Evolutionary conservation across 2,888 invertebrate species (phyloP), one percentile per base, ranked within the genome.

Genomic region (Drosophila tripunctata): DNA sequence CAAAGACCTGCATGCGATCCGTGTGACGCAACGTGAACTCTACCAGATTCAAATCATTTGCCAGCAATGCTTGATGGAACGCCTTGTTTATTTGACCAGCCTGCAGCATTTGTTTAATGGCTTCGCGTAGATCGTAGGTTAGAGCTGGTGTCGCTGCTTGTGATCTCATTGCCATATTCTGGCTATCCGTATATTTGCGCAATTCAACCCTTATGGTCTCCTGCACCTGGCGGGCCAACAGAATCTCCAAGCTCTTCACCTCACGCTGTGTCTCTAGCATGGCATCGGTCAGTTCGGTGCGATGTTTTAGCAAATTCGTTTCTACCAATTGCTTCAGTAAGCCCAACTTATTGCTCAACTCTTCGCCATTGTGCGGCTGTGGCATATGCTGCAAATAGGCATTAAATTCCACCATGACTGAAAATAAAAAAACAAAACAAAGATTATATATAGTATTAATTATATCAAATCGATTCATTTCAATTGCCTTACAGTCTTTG

Each of bases 1-100:
- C 93, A 92, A 98, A 97, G 66, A 98, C 95, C 66, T 93, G 93
- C 56, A 94, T 93, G 0, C 96, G 96, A 88, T 97, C 96, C 15
- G 97, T 96, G 67, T 94, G 94, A 87, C 97, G 96, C 90, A 98
- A 97, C 8, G 97, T 95, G 74, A 95, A 95, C 90, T 98, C 95
- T 50, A 99, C 97, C 62, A 98, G 93, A 78, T 94, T 93, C 61
- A 98, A 93, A 92, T 99, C 98, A 30, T 96, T 96, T 10, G 97
- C 98, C 7, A 94, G 92, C 67, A 99, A 92, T 8, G 99, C 98
- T 93, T 97, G 93, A 90, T 97, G 96, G 92, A 98, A 98, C 40
- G 98, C 98, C 62, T 95, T 94, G 92, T 97, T 96, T 45, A 95
- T 93, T 90, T 97, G 96, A 1, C 96, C 96, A 74, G 94, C 93